Evolutionary conservation across 2,797 vertebrate genomes (phyloP).

Genomic region (Eidolon dupreanum): DNA sequence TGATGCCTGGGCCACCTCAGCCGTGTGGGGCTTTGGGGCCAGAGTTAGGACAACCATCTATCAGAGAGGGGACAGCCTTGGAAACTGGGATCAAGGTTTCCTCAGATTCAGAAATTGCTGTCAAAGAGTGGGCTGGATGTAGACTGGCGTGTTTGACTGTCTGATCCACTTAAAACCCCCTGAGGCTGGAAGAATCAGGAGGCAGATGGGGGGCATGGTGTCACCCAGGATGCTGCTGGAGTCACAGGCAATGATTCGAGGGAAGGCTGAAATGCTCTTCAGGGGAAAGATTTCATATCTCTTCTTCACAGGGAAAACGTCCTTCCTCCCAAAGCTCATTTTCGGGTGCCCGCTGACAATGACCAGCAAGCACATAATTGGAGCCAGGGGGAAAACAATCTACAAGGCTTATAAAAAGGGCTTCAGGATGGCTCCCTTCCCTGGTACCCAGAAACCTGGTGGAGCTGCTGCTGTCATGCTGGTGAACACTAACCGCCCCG

Average conservation of each 20-base stretch:
- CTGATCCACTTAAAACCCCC: constrained; percentile 64
- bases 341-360: background rate
- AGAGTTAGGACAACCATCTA: background rate
- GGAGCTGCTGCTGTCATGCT: background rate
- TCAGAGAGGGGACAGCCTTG: background rate
- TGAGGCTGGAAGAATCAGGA: background rate
- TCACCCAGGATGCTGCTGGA: background rate
- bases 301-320: background rate
- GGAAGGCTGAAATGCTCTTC: background rate
- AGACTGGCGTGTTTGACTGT: constrained; percentile 57
- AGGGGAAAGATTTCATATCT: background rate
- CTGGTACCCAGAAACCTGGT: too few relatives aligned
- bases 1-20: background rate
- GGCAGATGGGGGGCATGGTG: background rate
- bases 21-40: background rate
- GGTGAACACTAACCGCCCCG: rapidly evolving
- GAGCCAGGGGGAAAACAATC: background rate
- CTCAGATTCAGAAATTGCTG: constrained; percentile 39
- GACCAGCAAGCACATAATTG: background rate
- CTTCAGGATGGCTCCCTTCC: background rate
- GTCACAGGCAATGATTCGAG: background rate
- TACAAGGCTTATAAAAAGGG: rapidly evolving
- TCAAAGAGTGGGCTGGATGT: constrained; percentile 19
- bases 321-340: background rate
- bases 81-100: constrained; percentile 47